A percentile compares a stretch with the other conserved stretches of the same genome.
phyloP scores from a whole-genome alignment of 2,888 invertebrate genomes.

The Erebia palarica region DNA sequence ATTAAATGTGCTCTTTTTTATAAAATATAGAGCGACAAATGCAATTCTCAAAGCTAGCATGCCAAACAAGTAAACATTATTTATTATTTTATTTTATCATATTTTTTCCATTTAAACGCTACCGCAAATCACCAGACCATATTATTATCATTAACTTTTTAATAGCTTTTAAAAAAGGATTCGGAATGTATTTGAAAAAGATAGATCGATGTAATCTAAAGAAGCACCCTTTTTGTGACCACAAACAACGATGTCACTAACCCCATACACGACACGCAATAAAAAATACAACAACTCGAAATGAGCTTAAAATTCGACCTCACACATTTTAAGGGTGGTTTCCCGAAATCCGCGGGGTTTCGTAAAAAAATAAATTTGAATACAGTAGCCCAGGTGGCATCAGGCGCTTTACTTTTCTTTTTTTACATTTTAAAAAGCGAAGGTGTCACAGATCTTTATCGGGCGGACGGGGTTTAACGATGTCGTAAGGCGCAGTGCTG shows the following conservation, averaged over 20 bases:
- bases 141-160: too few species aligned
- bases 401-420: constrained; percentile 56
- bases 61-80: too few species aligned
- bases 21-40: too few species aligned
- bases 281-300: constrained; percentile 47
- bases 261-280: constrained; percentile 35
- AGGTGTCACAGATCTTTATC: constrained; percentile 81
- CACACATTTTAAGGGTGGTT: constrained; percentile 66
- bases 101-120: too few species aligned
- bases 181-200: too few species aligned
- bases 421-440: constrained; percentile 51
- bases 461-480: constrained; percentile 75
- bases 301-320: constrained; percentile 60
- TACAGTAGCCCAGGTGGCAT: constrained; percentile 74
- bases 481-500: constrained; percentile 70
- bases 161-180: too few species aligned
- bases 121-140: too few species aligned
- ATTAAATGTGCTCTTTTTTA: too few species aligned
- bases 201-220: constrained; percentile 47
- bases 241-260: constrained; percentile 62
- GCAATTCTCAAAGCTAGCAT: too few species aligned
- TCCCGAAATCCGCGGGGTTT: constrained; percentile 64
- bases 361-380: constrained; percentile 70
- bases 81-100: too few species aligned
- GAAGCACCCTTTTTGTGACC: constrained; percentile 52